phyloP scores from a whole-genome alignment of 2,113 vertebrate genomes.

The Orcinus orca region DNA sequence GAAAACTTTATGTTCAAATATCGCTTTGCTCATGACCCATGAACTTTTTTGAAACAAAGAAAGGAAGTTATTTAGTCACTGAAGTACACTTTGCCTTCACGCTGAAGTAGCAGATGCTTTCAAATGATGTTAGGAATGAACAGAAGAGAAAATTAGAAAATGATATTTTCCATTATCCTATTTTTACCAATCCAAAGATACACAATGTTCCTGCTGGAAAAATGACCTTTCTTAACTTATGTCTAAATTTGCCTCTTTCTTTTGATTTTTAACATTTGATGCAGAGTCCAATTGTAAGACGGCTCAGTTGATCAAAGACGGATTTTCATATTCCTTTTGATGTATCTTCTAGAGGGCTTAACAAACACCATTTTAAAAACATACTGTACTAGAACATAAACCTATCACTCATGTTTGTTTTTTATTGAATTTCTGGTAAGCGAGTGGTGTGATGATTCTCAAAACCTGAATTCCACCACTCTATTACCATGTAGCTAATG shows the following conservation, averaged over 20 bases:
- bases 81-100: constrained; percentile 73
- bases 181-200: constrained; percentile 70
- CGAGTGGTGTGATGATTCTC: constrained; percentile 54
- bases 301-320: constrained; percentile 63
- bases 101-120: constrained; percentile 67
- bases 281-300: constrained; percentile 64
- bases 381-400: constrained; percentile 72
- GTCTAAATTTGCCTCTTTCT: constrained; percentile 72
- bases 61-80: constrained; percentile 77
- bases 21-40: constrained; percentile 51
- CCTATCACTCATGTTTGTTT: constrained; percentile 70
- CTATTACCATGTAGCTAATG: constrained; percentile 67
- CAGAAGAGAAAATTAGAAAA: constrained; percentile 68
- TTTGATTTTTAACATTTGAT: constrained; percentile 75
- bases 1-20: background rate
- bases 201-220: constrained; percentile 65
- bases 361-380: constrained; percentile 65
- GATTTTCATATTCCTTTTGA: constrained; percentile 68
- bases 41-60: constrained; percentile 74
- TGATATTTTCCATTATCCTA: constrained; percentile 54
- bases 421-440: constrained; percentile 75
- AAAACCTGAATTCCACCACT: constrained; percentile 71
- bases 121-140: constrained; percentile 77
- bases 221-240: constrained; percentile 50
- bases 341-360: constrained; percentile 55